Evolutionary conservation across 37 sponge, comb jelly and placozoan genomes (phyloP).

Genomic region (Beroe ovata): DNA sequence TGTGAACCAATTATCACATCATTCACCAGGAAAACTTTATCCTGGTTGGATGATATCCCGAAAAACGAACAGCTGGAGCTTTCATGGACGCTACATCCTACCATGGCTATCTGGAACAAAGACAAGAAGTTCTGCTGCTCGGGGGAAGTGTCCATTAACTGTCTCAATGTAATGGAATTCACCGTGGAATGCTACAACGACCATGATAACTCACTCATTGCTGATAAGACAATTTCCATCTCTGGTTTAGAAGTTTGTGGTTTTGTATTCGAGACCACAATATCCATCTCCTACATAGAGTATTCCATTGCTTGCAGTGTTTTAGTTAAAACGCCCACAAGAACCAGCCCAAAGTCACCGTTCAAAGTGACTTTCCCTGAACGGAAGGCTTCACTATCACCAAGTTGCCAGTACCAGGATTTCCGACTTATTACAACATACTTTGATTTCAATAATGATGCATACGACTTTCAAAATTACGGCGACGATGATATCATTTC

Average conservation of each 20-base stretch:
- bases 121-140: neutral
- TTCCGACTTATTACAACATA: neutral
- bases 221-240: neutral
- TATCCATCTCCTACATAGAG: neutral
- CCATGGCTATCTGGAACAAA: constrained; percentile 18
- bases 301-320: constrained; percentile 11
- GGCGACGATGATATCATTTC: constrained; percentile 34
- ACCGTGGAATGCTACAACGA: constrained; percentile 36
- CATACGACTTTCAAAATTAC: constrained; percentile 10
- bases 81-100: neutral
- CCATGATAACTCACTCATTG: neutral
- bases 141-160: neutral
- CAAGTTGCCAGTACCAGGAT: neutral
- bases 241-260: neutral
- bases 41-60: constrained; percentile 8
- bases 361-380: constrained; percentile 2
- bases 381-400: neutral
- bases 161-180: constrained; percentile 6
- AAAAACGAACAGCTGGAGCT: neutral
- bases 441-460: constrained; percentile 35
- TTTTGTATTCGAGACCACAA: constrained; percentile 2
- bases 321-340: neutral
- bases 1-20: constrained; percentile 17
- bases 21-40: neutral
- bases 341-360: neutral